Conservation (phyloP, 2,888 invertebrate genomes). For the Oligia latruncula region DNA sequence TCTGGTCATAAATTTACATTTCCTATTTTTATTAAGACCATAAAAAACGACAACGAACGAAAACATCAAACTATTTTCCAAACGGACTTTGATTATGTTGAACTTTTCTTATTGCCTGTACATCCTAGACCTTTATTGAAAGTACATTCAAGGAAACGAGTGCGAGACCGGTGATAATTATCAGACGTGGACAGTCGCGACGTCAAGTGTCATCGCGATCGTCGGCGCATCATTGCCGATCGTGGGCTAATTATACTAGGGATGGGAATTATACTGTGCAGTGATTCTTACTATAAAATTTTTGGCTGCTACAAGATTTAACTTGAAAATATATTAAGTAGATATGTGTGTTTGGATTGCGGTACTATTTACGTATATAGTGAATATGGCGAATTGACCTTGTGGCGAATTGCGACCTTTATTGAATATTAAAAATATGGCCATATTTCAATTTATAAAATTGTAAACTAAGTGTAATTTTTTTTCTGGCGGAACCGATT, state of each 20-base stretch:
- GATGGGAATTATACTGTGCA: slow-evolving; percentile 28
- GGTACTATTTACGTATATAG: no score
- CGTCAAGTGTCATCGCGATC: slow-evolving; percentile 52
- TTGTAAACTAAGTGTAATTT: rapidly evolving
- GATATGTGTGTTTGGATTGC: not conserved
- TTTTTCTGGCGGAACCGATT: not conserved
- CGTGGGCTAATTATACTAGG: slow-evolving; percentile 62
- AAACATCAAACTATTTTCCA: not conserved
- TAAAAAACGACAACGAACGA: not conserved
- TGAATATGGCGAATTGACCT: not conserved
- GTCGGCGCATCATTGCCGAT: slow-evolving; percentile 59
- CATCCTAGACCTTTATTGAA: slow-evolving; percentile 67
- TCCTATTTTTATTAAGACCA: not conserved
- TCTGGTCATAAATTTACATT: not conserved
- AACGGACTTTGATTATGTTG: not conserved
- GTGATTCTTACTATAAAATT: slow-evolving; percentile 6
- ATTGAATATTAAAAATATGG: not conserved
- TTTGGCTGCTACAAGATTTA: not conserved
- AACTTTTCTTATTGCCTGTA: slow-evolving; percentile 60
- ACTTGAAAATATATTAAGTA: not conserved
- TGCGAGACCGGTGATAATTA: slow-evolving; percentile 69
- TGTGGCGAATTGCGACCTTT: not conserved
- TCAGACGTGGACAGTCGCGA: slow-evolving; percentile 53
- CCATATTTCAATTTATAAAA: not conserved
- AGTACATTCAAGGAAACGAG: slow-evolving; percentile 74